Evolutionary conservation across 2,888 invertebrate genomes (phyloP), one percentile per base, ranked within the genome.

Genomic region (Allygus modestus): DNA sequence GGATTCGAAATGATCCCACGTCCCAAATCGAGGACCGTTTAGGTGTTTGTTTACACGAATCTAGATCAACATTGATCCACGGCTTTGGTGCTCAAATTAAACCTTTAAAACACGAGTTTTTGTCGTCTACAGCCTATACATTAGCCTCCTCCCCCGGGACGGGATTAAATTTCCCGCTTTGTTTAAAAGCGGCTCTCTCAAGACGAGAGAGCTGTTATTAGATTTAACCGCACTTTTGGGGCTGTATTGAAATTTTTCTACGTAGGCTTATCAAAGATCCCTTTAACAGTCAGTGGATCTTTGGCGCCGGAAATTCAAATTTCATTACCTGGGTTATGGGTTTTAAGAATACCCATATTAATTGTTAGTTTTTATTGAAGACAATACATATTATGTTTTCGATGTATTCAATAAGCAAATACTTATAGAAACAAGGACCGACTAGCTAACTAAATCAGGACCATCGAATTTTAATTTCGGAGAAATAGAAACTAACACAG

Each of bases 41-140:
- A 31, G 65, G 65, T 65, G 65, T 65, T 65, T 65, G 65, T 65
- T 65, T 65, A 65, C 65, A 65, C 65, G n/a, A 65, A 28, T 65
- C 65, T 9, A 15, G 26, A 12, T 20, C 65, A 73, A 73, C 41
- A 73, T 15, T 41, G 15, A 73, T 41, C 41, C 75, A 5, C 23
- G 5, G 33, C 41, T 71, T 71, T n/a, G 31, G 20, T 15, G 65
- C 15, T 65, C 28, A 15, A 28, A 28, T 28, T 65, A 65, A 65
- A 12, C 73, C 73, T 28, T n/a, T 37, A 69, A 73, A 41, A 37
- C 23, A 43, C 37, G 73, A 33, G 73, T 73, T 73, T 73, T 43
- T 43, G 73, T 73, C 31, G 33, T 33, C 26, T 37, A 28, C 17
- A 20, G 69, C 1, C 73, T 73, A n/a, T n/a, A 28, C 73, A 41